A percentile compares a stretch with the other conserved stretches of the same genome.
phyloP scores from a whole-genome alignment of 2,113 vertebrate species.

The Eleginops maclovinus region DNA sequence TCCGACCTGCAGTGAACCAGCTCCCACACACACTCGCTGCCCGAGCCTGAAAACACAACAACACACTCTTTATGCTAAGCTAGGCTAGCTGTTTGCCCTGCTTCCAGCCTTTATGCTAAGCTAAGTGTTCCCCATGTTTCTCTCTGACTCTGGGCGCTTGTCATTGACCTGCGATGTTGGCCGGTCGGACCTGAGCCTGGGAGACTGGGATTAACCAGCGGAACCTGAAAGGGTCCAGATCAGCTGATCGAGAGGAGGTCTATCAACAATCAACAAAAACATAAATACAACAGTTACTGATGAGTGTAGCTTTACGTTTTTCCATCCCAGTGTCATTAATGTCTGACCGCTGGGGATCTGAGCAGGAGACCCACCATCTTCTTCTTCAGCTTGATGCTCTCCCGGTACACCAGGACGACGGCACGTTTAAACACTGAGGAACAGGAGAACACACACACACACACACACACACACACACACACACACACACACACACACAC shows the following conservation, averaged over 20 bases:
- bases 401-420: conserved; percentile 92
- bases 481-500: no score
- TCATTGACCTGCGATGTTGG: conserved; percentile 88
- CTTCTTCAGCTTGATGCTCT: conserved; percentile 92
- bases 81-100: no score
- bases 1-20: conserved; percentile 94
- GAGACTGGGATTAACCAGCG: conserved; percentile 95
- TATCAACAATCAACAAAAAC: conserved; percentile 39
- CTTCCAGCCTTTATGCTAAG: no score
- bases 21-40: conserved; percentile 92
- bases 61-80: no score
- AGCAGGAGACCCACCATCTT: conserved; percentile 87
- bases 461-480: no score
- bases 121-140: no score
- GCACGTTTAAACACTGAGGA: conserved; percentile 93
- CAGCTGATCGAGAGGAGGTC: conserved; percentile 86
- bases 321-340: no score
- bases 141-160: neutral
- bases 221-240: conserved; percentile 94
- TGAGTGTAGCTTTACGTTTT: no score
- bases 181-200: conserved; percentile 90
- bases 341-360: neutral
- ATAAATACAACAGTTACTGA: no score
- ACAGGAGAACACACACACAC: neutral
- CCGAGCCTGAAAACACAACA: conserved; percentile 82